These are phyloP conservation scores for Apis cerana DNA, from an alignment of 1,140 invertebrate genomes.

Conservation along the genomic window DNA sequence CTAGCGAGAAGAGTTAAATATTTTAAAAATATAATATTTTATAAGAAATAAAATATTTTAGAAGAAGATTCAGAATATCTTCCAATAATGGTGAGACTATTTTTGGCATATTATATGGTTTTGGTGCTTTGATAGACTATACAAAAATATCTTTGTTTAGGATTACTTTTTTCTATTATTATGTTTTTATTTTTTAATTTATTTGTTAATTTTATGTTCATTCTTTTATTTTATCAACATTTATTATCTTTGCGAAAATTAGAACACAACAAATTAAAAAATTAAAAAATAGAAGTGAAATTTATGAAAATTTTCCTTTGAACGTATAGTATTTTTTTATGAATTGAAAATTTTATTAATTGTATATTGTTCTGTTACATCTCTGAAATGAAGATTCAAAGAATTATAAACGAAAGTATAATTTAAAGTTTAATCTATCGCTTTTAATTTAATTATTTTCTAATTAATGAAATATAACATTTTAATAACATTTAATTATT, in stretches of 20 bases:
- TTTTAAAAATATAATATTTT: too few relatives aligned
- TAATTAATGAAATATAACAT: neutral
- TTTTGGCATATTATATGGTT: slow-evolving; percentile 72
- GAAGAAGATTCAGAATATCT: neutral
- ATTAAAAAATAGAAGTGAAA: too few relatives aligned
- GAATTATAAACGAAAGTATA: neutral
- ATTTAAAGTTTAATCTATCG: neutral
- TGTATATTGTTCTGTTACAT: neutral
- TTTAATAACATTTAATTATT: neutral
- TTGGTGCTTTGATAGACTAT: slow-evolving; percentile 81
- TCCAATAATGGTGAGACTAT: slow-evolving; percentile 72
- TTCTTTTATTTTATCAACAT: neutral
- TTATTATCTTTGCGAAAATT: neutral
- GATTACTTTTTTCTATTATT: slow-evolving; percentile 13
- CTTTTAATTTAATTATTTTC: neutral
- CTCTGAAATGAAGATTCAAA: neutral
- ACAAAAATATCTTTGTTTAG: slow-evolving; percentile 70
- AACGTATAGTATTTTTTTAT: neutral
- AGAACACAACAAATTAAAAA: neutral
- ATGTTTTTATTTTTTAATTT: neutral
- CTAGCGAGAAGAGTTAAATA: neutral
- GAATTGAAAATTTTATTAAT: neutral
- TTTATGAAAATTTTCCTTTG: neutral
- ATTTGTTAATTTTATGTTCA: neutral
- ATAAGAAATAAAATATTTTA: neutral